These are phyloP conservation scores for Chrysogorgia sp. DNA, from an alignment of 92 coral and sea anemone species.

Conservation along the genomic window DNA sequence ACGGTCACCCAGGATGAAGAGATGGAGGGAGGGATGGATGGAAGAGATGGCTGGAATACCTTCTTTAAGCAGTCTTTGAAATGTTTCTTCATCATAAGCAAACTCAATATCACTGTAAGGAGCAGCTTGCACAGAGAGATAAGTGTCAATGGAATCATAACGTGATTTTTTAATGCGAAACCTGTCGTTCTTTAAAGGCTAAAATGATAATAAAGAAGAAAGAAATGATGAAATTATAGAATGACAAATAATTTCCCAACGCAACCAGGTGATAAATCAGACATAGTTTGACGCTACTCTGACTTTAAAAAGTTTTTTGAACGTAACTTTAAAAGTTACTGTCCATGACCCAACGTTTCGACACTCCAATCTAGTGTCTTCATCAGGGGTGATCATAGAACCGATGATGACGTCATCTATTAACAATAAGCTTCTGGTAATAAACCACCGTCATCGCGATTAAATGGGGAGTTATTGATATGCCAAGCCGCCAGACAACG, in stretches of 20 bases:
- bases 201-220: not conserved
- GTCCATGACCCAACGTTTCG: not conserved
- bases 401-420: no score
- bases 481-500: no score
- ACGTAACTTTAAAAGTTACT: not conserved
- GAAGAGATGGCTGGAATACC: no score
- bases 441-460: no score
- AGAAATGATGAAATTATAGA: not conserved
- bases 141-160: slow-evolving; percentile 74
- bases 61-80: slow-evolving; percentile 72
- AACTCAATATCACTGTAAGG: no score
- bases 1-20: no score
- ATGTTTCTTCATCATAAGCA: slow-evolving; percentile 81
- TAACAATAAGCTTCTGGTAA: no score
- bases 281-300: no score
- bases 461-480: no score
- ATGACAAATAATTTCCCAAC: not conserved
- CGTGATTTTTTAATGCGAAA: slow-evolving; percentile 95
- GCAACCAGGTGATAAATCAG: no score
- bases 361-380: not conserved
- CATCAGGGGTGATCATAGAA: not conserved
- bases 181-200: slow-evolving; percentile 73
- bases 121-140: no score
- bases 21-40: no score
- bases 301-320: not conserved